phyloP scores from a whole-genome alignment of 2,888 invertebrate genomes.

The Asteroscopus sphinx region DNA sequence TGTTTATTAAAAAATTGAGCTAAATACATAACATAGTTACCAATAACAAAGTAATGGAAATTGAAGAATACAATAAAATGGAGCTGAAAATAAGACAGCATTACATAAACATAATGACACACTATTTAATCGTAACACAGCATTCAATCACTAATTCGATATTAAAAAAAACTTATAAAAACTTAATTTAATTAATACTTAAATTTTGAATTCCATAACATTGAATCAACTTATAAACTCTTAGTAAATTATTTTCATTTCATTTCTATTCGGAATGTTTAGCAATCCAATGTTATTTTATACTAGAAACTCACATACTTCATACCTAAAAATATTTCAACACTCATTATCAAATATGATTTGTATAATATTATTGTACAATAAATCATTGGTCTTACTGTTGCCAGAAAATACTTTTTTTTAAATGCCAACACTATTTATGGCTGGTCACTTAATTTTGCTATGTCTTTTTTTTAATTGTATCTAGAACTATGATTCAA shows the following conservation, averaged over 20 bases:
- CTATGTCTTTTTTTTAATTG: constrained; percentile 9
- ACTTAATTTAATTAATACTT: constrained; percentile 56
- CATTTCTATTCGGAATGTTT: constrained; percentile 68
- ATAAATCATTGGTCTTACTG: constrained; percentile 63
- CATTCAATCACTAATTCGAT: constrained; percentile 74
- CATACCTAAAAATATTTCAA: constrained; percentile 59
- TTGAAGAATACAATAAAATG: constrained; percentile 35
- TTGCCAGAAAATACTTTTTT: constrained; percentile 43
- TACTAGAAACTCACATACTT: constrained; percentile 61
- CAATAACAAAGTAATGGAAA: constrained; percentile 47
- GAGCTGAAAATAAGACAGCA: constrained; percentile 47
- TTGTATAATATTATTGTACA: constrained; percentile 65
- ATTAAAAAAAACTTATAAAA: constrained; percentile 66
- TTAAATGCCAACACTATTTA: constrained; percentile 40
- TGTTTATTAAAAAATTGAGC: constrained; percentile 60
- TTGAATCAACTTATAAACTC: constrained; percentile 46
- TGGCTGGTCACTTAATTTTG: constrained; percentile 35
- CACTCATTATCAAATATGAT: constrained; percentile 56
- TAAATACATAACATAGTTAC: constrained; percentile 54
- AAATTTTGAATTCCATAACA: constrained; percentile 60
- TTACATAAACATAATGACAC: constrained; percentile 63
- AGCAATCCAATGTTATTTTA: constrained; percentile 62
- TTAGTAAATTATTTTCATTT: constrained; percentile 47
- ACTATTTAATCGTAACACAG: constrained; percentile 76
- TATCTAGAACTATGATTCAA: constrained; percentile 40